Base-by-base conservation (phyloP, 2,797 vertebrate genomes). In the Glossophaga mutica region DNA sequence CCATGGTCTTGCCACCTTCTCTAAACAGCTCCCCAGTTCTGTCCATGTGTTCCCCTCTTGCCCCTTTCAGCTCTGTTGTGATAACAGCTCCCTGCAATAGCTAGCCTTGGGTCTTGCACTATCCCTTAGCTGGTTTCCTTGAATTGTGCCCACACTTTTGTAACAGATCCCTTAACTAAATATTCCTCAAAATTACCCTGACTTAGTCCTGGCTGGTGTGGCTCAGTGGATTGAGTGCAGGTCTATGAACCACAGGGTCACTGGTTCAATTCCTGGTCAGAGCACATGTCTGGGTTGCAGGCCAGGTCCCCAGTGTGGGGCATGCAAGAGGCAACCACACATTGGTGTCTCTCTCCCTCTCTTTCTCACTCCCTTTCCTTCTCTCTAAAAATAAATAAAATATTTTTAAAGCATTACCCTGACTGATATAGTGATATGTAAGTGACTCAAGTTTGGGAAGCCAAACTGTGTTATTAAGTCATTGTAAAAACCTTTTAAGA, bases 401-500 rank as follows among this genome's bases (percentile, higher is more conserved):
- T 55, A 55, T 24, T 26, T 57, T 57, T 57, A 57, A 57, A 57
- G 15, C 55, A n/a, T 94, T 90, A 87, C 77, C 79, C n/a, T 94
- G 46, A 92, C n/a, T 84, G 86, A 90, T 78, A 52, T 3, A 8
- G 48, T 82, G 92, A 96, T 78, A 83, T 37, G 92, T 52, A 79
- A 77, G 44, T 87, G 92, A 86, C 78, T 96, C 94, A 94, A 85
- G 82, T 79, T 83, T 76, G 86, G 74, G 85, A 90, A 95, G 62
- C 78, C 3, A 0, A 52, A 87, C 59, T 48, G 32, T 94, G 92
- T 78, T 88, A 86, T 90, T 83, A 71, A 84, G 86, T 91, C 94
- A 91, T 88, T 86, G 83, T 68, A 94, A 94, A 52, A 90, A 92
- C 79, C 81, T 90, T 96, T 92, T 94, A 89, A 94, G 52, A 95